A percentile compares a stretch with the other conserved stretches of the same genome.
phyloP scores from a whole-genome alignment of 2,797 vertebrate genomes.

The Onychomys torridus region DNA sequence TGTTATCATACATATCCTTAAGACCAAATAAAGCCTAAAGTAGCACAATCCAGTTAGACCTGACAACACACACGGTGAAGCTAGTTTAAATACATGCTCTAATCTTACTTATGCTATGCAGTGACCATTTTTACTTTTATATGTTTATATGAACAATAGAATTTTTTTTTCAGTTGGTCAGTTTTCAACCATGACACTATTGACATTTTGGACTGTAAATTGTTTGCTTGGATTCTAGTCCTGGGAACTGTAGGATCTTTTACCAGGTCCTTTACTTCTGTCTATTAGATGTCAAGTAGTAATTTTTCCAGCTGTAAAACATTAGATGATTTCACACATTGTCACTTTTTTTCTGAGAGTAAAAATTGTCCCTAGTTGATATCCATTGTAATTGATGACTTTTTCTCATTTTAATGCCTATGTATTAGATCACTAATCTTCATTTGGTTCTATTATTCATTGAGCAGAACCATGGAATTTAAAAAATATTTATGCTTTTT shows the following conservation, averaged over 20 bases:
- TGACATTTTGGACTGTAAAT: background rate
- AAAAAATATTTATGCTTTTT: background rate
- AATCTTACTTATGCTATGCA: background rate
- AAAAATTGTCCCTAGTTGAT: background rate
- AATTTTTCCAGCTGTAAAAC: background rate
- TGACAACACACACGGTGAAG: background rate
- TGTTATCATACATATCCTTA: background rate
- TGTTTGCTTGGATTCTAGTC: background rate
- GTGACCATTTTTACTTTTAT: background rate
- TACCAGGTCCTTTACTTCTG: background rate
- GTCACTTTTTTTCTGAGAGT: background rate
- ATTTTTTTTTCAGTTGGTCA: background rate
- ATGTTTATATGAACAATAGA: background rate
- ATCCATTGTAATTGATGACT: background rate
- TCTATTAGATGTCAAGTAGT: background rate
- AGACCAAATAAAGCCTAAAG: background rate
- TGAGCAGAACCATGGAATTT: background rate
- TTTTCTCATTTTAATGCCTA: background rate
- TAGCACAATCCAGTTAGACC: background rate
- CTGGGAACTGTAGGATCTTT: background rate
- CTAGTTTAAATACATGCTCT: background rate
- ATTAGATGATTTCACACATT: background rate
- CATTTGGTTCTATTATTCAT: background rate
- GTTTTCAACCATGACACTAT: background rate
- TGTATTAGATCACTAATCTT: background rate